Percentiles rank a stretch among this genome's conserved stretches.
These are phyloP conservation scores for Regulus satrapa DNA, from an alignment of 2,113 vertebrate genomes.

Conservation along the genomic window DNA sequence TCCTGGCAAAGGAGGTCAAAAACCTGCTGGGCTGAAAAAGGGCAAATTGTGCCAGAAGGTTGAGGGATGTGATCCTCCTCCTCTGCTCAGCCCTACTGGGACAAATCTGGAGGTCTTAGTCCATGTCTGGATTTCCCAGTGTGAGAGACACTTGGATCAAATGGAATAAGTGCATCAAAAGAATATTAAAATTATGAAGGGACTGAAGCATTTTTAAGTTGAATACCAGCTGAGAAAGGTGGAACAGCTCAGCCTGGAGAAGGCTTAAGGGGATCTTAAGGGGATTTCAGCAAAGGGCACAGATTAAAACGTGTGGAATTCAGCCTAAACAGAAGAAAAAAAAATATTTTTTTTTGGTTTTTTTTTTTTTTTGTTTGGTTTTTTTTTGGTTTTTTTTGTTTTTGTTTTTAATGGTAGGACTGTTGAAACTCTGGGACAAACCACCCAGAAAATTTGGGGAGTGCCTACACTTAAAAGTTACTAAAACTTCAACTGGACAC, in stretches of 20 bases:
- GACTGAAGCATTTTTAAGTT: neutral
- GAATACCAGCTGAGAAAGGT: neutral
- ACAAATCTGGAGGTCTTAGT: neutral
- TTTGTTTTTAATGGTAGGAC: neutral
- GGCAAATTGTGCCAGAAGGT: rapidly evolving
- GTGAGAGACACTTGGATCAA: neutral
- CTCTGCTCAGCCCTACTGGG: neutral
- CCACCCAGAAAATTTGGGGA: rapidly evolving
- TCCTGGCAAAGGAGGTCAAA: neutral
- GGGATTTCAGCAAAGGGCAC: neutral
- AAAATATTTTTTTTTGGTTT: no score
- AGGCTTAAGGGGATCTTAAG: neutral
- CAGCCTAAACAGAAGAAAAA: neutral
- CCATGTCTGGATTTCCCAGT: neutral
- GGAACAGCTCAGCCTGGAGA: neutral
- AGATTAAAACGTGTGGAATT: neutral
- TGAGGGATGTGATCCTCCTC: neutral
- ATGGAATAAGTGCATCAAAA: neutral
- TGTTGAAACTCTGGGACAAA: neutral
- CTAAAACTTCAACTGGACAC: rapidly evolving
- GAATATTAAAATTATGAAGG: neutral
- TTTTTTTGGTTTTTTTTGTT: no score
- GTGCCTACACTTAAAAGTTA: neutral
- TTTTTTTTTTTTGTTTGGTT: no score
- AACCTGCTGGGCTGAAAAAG: neutral